Evolutionary conservation across 2,888 invertebrate species (phyloP).

Genomic region (Melanargia galathea): DNA sequence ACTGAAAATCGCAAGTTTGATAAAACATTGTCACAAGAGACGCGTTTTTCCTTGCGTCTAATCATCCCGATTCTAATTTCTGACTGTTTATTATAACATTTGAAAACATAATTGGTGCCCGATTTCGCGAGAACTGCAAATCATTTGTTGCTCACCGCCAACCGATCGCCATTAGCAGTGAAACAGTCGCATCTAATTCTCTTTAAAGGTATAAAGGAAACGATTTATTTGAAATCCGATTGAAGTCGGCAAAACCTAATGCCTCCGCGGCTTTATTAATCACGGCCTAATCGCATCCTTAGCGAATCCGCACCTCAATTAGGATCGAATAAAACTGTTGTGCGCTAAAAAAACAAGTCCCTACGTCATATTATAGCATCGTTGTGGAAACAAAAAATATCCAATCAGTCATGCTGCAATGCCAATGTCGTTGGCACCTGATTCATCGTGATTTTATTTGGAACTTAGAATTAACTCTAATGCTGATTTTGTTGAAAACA

Average conservation of each 20-base stretch:
- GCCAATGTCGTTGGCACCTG: constrained; percentile 28
- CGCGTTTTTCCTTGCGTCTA: not conserved
- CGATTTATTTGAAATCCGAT: constrained; percentile 51
- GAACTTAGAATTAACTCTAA: not conserved
- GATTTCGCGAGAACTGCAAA: constrained; percentile 10
- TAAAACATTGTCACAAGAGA: not conserved
- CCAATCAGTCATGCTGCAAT: constrained; percentile 34
- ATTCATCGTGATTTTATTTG: constrained; percentile 14
- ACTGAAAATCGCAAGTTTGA: not conserved
- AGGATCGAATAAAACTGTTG: constrained; percentile 70
- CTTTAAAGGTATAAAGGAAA: constrained; percentile 46
- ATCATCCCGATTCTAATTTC: not conserved
- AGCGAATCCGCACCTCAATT: constrained; percentile 77
- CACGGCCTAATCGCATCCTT: constrained; percentile 74
- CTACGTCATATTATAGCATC: constrained; percentile 39
- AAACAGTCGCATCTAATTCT: constrained; percentile 26
- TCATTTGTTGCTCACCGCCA: constrained; percentile 34
- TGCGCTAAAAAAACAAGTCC: constrained; percentile 65
- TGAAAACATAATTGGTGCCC: constrained; percentile 9
- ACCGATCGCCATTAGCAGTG: constrained; percentile 26
- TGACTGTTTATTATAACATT: constrained; percentile 1
- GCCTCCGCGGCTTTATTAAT: constrained; percentile 60
- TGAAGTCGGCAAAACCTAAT: constrained; percentile 52
- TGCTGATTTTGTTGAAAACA: too few species aligned
- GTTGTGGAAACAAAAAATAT: constrained; percentile 31